Base-by-base conservation (phyloP, 2,113 vertebrate species). In the Sterna hirundo region DNA sequence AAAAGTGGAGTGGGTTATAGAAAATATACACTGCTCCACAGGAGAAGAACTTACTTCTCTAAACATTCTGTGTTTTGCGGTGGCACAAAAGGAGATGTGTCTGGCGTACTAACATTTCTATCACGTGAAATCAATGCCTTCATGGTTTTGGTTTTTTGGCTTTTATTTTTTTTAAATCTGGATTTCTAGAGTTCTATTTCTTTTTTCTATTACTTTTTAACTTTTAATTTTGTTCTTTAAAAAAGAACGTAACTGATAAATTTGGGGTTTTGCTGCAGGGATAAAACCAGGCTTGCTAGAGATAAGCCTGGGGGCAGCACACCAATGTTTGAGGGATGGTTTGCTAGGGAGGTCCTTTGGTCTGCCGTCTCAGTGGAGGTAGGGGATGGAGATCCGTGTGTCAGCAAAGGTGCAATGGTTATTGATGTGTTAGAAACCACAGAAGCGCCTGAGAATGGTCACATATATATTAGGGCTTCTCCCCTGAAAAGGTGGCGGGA, bases 61-160 rank as follows among this genome's bases (percentile, higher is more conserved):
- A 17, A 79, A 65, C 11, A 19, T 40, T 61, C 19, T 70, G 42
- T 64, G 10, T 17, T 38, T 83, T 58, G 16, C 20, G 15, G 7
- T 54, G 21, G n/a, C n/a, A 60, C 38, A 83, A 75, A 69, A 75
- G 9, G 38, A 64, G 9, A 42, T 0, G 0, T 46, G n/a, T 57
- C 34, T 68, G 34, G 25, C 34, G 47, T 74, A 25, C 13, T 61
- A 55, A 49, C 23, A 36, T 66, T 32, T 49, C 9, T 21, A 15
- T 55, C 18, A 81, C 20, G 12, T 87, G 51, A 85, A 81, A 71
- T 23, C 30, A 77, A 17, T 51, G 40, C 32, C 15, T 47, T 13
- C 1, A 8, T 66, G 2, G 4, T 51, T 55, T 75, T 3, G 8
- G 6, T 1, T 2, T 49, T 61, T 40, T 16, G 29, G 6, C 3